Evolutionary conservation across 2,113 vertebrate species (phyloP), one percentile per base, ranked within the genome.

Genomic region (Oncorhynchus nerka): DNA sequence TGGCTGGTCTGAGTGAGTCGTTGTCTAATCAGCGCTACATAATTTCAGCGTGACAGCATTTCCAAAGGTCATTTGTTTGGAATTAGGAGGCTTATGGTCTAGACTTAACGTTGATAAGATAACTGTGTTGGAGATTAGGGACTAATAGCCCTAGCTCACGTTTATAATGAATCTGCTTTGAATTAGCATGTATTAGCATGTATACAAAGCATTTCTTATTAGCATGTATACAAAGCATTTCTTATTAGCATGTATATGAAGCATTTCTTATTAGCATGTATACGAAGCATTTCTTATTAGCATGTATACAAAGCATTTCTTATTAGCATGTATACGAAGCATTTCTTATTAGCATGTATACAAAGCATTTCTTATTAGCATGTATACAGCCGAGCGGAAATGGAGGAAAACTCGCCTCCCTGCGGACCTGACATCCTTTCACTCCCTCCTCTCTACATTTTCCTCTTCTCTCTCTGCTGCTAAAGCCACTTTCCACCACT

Each of bases 131-230:
- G 67, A 70, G 73, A 80, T 39, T 51, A 57, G 8, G 8, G 75
- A 75, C 66, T 59, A 57, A 77, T 75, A 75, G 3, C 34, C 34
- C 34, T 2, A 34, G 34, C 34, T 7, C 11, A 19, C 68, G 51
- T 51, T 86, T 57, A 67, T 70, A 75, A 79, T 86, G 79, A 79
- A 77, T 74, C 71, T 70, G 68, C 76, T 76, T 75, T 68, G 66
- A 75, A 73, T 77, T 71, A 80, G 70, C 30, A 22, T 45, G 68
- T 48, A 30, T 30, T 30, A 30, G 30, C 30, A 4, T 30, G 30
- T 30, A 30, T 30, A 30, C 4, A 4, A 30, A 30, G 30, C 74
- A 65, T 75, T 79, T 77, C 19, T 66, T 51, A 80, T 77, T 71
- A 80, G 70, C 30, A 39, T n/a, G 68, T 48, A 32, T 6, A 0